phyloP scores from a whole-genome alignment of 37 sponge, comb jelly and placozoan species.

The Tethya wilhelma region DNA sequence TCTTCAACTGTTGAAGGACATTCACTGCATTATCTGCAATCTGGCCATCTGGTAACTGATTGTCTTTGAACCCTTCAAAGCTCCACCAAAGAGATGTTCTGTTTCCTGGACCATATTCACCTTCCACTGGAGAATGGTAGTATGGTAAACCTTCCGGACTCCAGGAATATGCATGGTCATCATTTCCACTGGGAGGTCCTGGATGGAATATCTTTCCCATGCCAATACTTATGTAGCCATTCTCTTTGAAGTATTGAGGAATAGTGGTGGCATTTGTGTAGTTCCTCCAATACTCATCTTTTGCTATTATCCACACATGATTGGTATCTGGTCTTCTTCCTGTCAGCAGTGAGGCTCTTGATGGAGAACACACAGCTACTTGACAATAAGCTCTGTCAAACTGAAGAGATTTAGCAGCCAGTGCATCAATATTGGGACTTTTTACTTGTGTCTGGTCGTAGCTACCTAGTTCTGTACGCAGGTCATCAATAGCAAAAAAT shows the following conservation, averaged over 20 bases:
- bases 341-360: constrained; percentile 56
- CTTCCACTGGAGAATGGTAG: constrained; percentile 26
- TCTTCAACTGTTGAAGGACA: constrained; percentile 5
- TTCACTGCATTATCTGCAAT: constrained; percentile 44
- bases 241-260: constrained; percentile 68
- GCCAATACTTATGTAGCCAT: constrained; percentile 50
- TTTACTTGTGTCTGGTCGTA: constrained; percentile 18
- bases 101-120: not conserved
- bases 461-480: constrained; percentile 47
- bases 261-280: constrained; percentile 57
- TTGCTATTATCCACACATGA: constrained; percentile 50
- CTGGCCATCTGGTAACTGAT: constrained; percentile 45
- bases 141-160: too few relatives aligned
- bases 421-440: constrained; percentile 46
- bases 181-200: constrained; percentile 52
- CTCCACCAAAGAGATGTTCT: constrained; percentile 39
- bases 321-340: constrained; percentile 61
- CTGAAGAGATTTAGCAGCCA: constrained; percentile 41
- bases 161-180: constrained; percentile 51
- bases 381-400: constrained; percentile 67
- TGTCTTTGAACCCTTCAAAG: constrained; percentile 23
- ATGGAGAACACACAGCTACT: constrained; percentile 59
- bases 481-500: too few relatives aligned
- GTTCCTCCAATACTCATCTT: constrained; percentile 47
- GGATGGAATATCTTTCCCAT: constrained; percentile 68